Conservation (phyloP, 2,797 vertebrate genomes). For the Enteromius argenteus region DNA sequence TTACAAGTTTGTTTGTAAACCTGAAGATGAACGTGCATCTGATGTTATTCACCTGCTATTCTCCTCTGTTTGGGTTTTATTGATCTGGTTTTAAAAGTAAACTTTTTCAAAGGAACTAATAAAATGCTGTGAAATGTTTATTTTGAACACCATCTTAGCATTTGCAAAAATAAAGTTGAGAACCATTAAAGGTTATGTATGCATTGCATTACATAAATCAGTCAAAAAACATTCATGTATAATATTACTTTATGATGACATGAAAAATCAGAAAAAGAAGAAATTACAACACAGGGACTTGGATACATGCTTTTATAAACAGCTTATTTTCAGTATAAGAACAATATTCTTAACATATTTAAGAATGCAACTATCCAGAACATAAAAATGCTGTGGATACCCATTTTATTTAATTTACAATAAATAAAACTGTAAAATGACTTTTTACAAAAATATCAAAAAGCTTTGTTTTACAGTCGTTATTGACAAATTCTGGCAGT, state of each 20-base stretch:
- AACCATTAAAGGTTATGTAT: background rate
- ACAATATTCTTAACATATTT: constrained; percentile 22
- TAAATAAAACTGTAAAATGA: constrained; percentile 33
- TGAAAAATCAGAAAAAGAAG: constrained; percentile 6
- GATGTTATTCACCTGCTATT: background rate
- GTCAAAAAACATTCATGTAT: background rate
- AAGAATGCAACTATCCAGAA: constrained; percentile 16
- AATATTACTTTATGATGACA: background rate
- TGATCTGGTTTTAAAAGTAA: background rate
- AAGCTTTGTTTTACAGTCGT: constrained; percentile 5
- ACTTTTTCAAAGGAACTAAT: background rate
- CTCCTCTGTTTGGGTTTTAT: background rate
- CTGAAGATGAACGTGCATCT: background rate
- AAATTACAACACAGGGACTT: constrained; percentile 17
- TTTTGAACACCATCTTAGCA: background rate
- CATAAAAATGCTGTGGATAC: constrained; percentile 8
- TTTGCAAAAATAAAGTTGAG: background rate
- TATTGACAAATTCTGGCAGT: constrained; percentile 36
- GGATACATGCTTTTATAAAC: constrained; percentile 50
- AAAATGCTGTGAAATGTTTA: background rate
- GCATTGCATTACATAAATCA: background rate
- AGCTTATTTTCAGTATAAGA: constrained; percentile 21
- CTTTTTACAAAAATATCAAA: constrained; percentile 49
- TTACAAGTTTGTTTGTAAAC: background rate
- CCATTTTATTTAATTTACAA: constrained; percentile 15